Conservation (phyloP, 2,888 invertebrate species). For the Theodoxus fluviatilis region DNA sequence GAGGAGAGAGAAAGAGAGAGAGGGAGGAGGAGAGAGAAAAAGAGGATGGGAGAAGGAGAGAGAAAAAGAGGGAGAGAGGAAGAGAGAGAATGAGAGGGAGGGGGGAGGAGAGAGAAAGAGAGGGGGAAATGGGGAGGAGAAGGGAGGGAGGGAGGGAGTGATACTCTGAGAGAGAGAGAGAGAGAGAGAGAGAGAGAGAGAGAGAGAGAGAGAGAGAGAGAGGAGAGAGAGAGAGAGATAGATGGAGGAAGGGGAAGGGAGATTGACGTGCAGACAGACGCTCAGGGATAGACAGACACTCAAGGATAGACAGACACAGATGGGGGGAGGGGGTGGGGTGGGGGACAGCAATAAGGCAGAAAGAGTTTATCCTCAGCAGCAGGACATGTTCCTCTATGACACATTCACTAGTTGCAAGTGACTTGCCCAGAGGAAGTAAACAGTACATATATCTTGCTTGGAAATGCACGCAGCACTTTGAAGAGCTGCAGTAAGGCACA, state of each 20-base stretch:
- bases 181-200: constrained; percentile 28
- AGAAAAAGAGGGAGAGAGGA: background rate
- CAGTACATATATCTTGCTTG: too few species aligned
- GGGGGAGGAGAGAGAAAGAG: background rate
- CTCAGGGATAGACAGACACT: constrained; percentile 1
- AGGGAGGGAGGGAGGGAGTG: background rate
- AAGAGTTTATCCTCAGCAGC: too few species aligned
- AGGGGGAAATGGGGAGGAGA: background rate
- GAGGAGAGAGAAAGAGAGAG: background rate
- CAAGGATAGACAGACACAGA: constrained; percentile 12
- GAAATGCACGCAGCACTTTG: too few species aligned
- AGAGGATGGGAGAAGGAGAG: background rate
- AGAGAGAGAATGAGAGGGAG: background rate
- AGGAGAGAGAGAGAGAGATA: constrained; percentile 19
- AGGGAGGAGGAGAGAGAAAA: background rate
- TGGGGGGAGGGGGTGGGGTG: background rate
- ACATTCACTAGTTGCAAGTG: too few species aligned
- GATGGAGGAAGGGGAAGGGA: background rate
- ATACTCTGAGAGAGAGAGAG: background rate
- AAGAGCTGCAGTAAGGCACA: too few species aligned
- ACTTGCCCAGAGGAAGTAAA: too few species aligned
- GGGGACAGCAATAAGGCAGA: background rate
- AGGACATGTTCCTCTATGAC: too few species aligned
- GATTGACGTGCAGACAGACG: background rate
- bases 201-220: constrained; percentile 25